These are phyloP conservation scores for Whitmania pigra DNA, from an alignment of 1,140 invertebrate genomes.

Conservation along the genomic window DNA sequence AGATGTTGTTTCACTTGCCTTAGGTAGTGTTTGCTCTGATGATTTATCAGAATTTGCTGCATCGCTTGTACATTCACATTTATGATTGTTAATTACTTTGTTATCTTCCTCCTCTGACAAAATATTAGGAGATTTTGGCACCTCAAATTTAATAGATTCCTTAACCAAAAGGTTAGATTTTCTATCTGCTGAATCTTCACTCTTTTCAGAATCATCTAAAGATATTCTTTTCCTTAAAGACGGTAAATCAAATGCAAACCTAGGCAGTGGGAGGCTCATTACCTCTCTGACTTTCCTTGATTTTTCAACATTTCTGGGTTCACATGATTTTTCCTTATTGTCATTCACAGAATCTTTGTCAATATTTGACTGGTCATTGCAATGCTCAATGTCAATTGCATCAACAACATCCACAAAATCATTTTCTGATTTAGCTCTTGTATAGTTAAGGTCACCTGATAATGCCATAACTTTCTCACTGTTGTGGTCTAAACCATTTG, in stretches of 20 bases:
- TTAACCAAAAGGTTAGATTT: not conserved
- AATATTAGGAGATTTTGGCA: not conserved
- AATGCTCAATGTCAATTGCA: too few relatives aligned
- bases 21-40: not conserved
- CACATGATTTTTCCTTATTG: not conserved
- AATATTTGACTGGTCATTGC: too few relatives aligned
- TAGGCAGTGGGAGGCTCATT: conserved; percentile 22
- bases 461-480: too few relatives aligned
- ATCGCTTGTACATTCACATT: not conserved
- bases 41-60: not conserved
- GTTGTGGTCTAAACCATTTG: too few relatives aligned
- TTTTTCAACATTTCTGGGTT: not conserved
- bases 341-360: not conserved
- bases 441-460: too few relatives aligned
- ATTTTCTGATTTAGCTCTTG: too few relatives aligned
- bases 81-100: not conserved
- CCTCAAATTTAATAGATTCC: not conserved
- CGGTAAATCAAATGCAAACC: conserved; percentile 18
- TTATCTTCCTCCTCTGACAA: not conserved
- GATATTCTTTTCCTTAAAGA: not conserved
- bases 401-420: too few relatives aligned
- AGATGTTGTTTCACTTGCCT: not conserved
- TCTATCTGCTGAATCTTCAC: not conserved
- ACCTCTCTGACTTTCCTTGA: conserved; percentile 9
- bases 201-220: not conserved